Conservation (phyloP, 2,797 vertebrate genomes). For the Threskiornis aethiopicus region DNA sequence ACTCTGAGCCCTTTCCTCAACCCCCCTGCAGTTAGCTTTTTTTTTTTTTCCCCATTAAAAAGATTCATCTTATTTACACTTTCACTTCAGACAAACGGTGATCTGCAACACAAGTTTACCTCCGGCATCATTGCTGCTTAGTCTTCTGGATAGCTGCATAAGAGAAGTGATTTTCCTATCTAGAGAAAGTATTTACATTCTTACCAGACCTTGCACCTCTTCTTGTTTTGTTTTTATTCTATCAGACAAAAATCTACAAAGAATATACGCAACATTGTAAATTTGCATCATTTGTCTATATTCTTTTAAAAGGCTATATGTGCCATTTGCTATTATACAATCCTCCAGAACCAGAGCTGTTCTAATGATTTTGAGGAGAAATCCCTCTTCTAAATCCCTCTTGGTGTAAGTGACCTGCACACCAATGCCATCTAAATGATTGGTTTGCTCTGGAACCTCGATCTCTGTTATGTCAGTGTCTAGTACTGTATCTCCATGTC, state of each 20-base stretch:
- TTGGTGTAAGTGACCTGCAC: neutral
- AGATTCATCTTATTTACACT: neutral
- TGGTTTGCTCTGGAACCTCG: neutral
- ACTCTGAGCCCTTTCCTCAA: neutral
- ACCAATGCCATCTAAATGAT: neutral
- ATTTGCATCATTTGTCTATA: neutral
- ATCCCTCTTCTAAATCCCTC: neutral
- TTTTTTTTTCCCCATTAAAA: neutral
- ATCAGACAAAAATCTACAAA: neutral
- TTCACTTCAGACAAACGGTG: neutral
- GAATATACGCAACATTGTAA: neutral
- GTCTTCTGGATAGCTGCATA: neutral
- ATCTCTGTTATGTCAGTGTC: neutral
- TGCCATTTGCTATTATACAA: neutral
- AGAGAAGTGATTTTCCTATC: neutral
- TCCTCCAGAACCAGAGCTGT: neutral
- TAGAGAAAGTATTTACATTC: neutral
- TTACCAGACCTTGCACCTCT: neutral
- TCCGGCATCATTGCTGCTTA: neutral
- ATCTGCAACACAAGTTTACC: neutral
- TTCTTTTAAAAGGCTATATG: neutral
- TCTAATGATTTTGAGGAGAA: neutral
- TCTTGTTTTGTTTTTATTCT: neutral
- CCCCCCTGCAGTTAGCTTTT: neutral
- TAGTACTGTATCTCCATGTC: neutral